Evolutionary conservation across 2,888 invertebrate species (phyloP).

Genomic region (Trissoscelio sp.): DNA sequence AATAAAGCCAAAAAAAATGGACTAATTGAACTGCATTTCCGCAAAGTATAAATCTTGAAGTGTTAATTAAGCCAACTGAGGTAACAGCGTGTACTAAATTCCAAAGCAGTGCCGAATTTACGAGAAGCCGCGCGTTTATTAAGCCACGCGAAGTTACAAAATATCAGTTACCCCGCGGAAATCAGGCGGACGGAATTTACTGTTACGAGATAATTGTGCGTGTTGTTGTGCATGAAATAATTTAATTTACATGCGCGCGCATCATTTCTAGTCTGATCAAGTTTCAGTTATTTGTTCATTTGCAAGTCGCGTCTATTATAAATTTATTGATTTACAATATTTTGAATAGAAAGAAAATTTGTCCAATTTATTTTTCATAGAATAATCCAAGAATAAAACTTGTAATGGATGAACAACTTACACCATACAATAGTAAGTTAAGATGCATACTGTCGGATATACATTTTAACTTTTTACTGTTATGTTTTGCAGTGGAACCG

Average conservation of each 20-base stretch:
- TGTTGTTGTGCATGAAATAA: slow-evolving; percentile 38
- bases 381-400: no score
- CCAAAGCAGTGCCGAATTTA: slow-evolving; percentile 57
- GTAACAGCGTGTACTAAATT: slow-evolving; percentile 48
- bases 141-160: slow-evolving; percentile 60
- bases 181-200: slow-evolving; percentile 48
- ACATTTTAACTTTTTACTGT: no score
- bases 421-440: no score
- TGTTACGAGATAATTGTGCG: slow-evolving; percentile 51
- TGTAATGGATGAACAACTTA: no score
- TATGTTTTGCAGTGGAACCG: not conserved
- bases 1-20: slow-evolving; percentile 25
- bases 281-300: no score
- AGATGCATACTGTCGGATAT: no score
- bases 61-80: slow-evolving; percentile 57
- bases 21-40: slow-evolving; percentile 29
- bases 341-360: no score
- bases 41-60: slow-evolving; percentile 50
- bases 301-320: no score
- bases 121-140: slow-evolving; percentile 58
- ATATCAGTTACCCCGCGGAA: slow-evolving; percentile 40
- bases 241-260: slow-evolving; percentile 4
- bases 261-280: no score
- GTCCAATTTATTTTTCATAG: no score
- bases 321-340: no score